These are phyloP conservation scores for Peromyscus nudipes DNA, from an alignment of 2,797 vertebrate genomes.

Conservation along the genomic window DNA sequence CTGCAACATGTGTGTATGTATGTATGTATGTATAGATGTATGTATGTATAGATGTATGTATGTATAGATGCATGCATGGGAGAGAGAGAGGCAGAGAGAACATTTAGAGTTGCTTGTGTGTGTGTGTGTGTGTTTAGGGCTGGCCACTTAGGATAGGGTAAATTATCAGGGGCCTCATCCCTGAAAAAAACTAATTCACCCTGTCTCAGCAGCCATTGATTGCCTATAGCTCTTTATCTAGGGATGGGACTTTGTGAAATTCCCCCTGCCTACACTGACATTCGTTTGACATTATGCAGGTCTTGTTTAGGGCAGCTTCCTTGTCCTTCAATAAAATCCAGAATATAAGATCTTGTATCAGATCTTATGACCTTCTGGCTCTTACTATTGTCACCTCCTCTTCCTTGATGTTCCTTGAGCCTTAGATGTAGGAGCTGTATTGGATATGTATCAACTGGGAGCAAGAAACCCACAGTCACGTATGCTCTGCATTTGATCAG, in stretches of 20 bases:
- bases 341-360: background rate
- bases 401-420: background rate
- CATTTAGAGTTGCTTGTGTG: background rate
- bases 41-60: background rate
- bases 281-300: no score
- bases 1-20: no score
- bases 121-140: background rate
- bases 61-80: background rate
- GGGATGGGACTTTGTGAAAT: no score
- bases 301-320: background rate
- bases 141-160: background rate
- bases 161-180: background rate
- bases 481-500: background rate
- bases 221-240: background rate
- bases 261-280: no score
- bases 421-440: background rate
- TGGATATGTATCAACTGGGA: background rate
- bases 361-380: background rate
- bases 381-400: no score
- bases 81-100: background rate
- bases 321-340: background rate
- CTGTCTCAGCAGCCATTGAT: background rate
- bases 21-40: no score
- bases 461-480: background rate
- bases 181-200: background rate